phyloP scores from a whole-genome alignment of 2,113 vertebrate species.

The Alligator mississippiensis region DNA sequence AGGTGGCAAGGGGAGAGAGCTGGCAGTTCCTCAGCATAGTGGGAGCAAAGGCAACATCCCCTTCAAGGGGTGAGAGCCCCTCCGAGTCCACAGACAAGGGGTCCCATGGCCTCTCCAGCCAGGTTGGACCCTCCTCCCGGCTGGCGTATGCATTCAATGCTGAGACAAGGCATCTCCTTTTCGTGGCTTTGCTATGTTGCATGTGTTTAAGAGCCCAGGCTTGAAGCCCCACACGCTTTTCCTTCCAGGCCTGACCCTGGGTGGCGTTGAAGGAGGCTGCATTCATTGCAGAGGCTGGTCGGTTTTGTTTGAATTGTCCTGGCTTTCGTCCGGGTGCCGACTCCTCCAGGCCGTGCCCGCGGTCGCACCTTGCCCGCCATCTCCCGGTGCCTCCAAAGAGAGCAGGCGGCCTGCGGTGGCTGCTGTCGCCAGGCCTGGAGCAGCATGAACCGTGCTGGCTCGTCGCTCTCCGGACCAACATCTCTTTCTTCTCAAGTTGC shows the following conservation, averaged over 20 bases:
- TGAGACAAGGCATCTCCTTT: not conserved
- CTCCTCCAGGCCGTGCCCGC: constrained; percentile 79
- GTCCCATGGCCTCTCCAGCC: no score
- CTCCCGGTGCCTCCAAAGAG: constrained; percentile 38
- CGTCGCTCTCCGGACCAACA: constrained; percentile 82
- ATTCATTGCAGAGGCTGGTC: not conserved
- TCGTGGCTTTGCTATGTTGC: not conserved
- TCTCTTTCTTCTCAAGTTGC: constrained; percentile 78
- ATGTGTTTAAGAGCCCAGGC: not conserved
- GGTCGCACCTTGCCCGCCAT: constrained; percentile 66
- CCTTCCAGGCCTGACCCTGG: not conserved
- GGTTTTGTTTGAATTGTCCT: constrained; percentile 66
- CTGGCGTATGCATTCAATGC: not conserved
- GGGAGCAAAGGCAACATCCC: no score
- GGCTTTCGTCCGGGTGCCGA: constrained; percentile 76
- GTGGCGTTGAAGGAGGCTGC: not conserved
- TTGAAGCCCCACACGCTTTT: not conserved
- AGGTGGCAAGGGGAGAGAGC: no score
- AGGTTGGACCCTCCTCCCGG: no score
- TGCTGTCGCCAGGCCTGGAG: not conserved
- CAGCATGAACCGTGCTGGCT: constrained; percentile 61
- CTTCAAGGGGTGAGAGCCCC: no score
- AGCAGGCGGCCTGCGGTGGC: not conserved
- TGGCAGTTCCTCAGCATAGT: no score
- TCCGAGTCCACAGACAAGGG: no score